phyloP scores from a whole-genome alignment of 1,140 invertebrate species.

The Drosophila varians region DNA sequence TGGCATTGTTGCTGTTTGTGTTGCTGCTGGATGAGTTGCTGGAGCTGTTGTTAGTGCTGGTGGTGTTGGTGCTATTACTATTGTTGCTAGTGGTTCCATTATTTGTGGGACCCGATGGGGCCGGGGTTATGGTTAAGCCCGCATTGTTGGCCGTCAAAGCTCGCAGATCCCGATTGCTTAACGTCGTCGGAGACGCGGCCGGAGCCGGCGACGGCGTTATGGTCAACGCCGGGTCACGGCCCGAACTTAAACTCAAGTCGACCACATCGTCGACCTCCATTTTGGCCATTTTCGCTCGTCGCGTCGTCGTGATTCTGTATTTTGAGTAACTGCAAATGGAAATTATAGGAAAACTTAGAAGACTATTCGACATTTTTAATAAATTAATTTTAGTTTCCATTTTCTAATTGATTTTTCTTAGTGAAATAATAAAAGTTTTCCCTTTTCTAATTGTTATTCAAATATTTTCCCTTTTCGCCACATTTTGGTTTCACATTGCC shows the following conservation, averaged over 20 bases:
- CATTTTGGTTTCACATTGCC: too few species aligned
- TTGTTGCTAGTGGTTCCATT: slow-evolving; percentile 20
- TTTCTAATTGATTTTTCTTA: background rate
- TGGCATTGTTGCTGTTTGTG: slow-evolving; percentile 23
- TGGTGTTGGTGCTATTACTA: slow-evolving; percentile 24
- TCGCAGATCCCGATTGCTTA: slow-evolving; percentile 72
- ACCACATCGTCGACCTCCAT: slow-evolving; percentile 88
- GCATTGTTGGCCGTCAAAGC: slow-evolving; percentile 76
- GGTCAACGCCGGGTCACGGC: slow-evolving; percentile 77
- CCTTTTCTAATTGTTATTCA: background rate
- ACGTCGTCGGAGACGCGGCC: slow-evolving; percentile 17
- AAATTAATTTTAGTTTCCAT: slow-evolving; percentile 4
- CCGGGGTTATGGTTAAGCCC: slow-evolving; percentile 78
- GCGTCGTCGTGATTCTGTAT: slow-evolving; percentile 78
- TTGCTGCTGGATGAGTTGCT: slow-evolving; percentile 18
- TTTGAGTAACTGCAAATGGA: slow-evolving; percentile 49
- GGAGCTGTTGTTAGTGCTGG: slow-evolving; percentile 15
- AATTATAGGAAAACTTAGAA: background rate
- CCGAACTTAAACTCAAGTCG: slow-evolving; percentile 85
- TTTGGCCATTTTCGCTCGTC: slow-evolving; percentile 85
- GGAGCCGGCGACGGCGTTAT: slow-evolving; percentile 72
- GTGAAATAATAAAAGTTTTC: too few species aligned
- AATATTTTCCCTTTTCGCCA: too few species aligned
- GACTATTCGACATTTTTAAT: too few species aligned
- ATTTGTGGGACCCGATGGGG: slow-evolving; percentile 38